phyloP scores from a whole-genome alignment of 2,888 invertebrate genomes.

The Cerastis leucographa region DNA sequence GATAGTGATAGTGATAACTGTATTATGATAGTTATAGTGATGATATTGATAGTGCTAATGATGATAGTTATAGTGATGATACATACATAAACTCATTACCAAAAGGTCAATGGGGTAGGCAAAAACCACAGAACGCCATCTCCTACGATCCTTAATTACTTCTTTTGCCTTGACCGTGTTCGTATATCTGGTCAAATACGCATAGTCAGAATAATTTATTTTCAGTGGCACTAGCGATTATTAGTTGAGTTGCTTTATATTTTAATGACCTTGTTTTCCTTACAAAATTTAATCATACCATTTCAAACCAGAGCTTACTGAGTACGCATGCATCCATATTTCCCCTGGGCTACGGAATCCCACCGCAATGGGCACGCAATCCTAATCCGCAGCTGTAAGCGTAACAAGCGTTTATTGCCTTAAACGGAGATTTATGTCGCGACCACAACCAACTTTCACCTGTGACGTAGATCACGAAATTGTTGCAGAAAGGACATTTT shows the following conservation, averaged over 20 bases:
- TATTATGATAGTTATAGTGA: too few species aligned
- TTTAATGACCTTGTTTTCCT: background rate
- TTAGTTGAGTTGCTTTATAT: background rate
- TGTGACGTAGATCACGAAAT: conserved; percentile 60
- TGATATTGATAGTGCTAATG: too few species aligned
- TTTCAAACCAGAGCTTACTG: background rate
- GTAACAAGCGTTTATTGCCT: conserved; percentile 76
- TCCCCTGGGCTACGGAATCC: conserved; percentile 12
- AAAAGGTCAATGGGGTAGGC: too few species aligned
- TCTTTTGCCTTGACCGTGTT: too few species aligned
- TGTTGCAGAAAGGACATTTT: conserved; percentile 32
- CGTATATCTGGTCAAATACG: too few species aligned
- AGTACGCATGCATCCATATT: conserved; percentile 5
- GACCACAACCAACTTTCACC: conserved; percentile 71
- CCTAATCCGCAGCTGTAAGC: conserved; percentile 52
- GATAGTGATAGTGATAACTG: too few species aligned
- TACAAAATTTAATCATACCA: background rate
- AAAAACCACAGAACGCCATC: too few species aligned
- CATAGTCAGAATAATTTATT: too few species aligned
- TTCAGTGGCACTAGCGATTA: too few species aligned
- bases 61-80: too few species aligned
- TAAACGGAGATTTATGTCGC: conserved; percentile 75
- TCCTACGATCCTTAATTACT: too few species aligned
- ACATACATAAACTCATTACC: too few species aligned
- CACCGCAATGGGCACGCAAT: conserved; percentile 34